Conservation (phyloP, 1,140 invertebrate species). For the Drosophila paulistorum region DNA sequence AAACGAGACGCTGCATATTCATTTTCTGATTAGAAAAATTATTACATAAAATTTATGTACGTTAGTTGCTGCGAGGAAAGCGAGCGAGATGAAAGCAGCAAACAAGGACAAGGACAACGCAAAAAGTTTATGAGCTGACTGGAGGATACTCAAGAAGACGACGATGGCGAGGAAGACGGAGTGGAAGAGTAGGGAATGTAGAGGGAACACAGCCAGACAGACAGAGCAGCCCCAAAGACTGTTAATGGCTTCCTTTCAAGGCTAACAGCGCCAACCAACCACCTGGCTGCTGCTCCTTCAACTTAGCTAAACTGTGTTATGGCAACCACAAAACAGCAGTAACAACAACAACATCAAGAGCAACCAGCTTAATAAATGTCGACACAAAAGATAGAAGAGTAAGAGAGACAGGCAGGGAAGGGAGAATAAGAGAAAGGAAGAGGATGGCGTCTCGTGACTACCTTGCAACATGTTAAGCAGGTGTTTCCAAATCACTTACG, state of each 20-base stretch:
- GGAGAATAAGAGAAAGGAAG: not conserved
- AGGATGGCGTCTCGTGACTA: constrained; percentile 36
- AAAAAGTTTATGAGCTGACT: constrained; percentile 50
- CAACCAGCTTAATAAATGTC: constrained; percentile 77
- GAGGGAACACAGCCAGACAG: constrained; percentile 51
- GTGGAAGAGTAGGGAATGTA: not conserved
- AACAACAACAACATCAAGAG: constrained; percentile 53
- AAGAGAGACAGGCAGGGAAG: not conserved
- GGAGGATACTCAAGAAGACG: not conserved
- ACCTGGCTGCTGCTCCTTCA: constrained; percentile 17
- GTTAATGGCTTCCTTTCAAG: constrained; percentile 76
- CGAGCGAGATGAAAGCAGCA: constrained; percentile 1
- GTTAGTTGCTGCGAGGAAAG: constrained; percentile 54
- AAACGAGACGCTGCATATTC: constrained; percentile 42
- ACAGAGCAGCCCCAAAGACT: constrained; percentile 42
- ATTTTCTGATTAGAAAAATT: constrained; percentile 79
- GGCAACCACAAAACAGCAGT: constrained; percentile 64
- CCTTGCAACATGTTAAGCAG: constrained; percentile 76
- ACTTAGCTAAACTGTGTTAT: constrained; percentile 64
- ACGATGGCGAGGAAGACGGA: not conserved
- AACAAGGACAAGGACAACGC: constrained; percentile 21
- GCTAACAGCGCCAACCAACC: constrained; percentile 36
- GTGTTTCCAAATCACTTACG: constrained; percentile 79
- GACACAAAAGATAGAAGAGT: constrained; percentile 56
- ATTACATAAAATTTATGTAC: constrained; percentile 73